Evolutionary conservation across 2,113 vertebrate genomes (phyloP).

Genomic region (Neogobius melanostomus): DNA sequence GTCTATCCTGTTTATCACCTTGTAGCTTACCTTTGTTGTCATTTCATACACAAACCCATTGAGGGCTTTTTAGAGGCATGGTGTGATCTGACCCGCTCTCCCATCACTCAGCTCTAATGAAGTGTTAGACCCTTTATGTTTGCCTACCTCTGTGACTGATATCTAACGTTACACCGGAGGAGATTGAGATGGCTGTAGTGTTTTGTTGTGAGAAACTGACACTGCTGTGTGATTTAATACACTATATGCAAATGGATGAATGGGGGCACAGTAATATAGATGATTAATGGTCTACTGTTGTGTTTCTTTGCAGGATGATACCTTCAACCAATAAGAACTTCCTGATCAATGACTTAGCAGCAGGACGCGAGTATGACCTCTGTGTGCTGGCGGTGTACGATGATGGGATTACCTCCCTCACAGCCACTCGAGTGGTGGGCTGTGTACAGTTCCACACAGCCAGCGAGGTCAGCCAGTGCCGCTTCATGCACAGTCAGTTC

Average conservation of each 20-base stretch:
- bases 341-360: conserved; percentile 88
- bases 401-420: conserved; percentile 84
- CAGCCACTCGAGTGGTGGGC: conserved; percentile 86
- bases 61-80: conserved; percentile 22
- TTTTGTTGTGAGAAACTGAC: conserved; percentile 32
- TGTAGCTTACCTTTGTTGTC: conserved; percentile 39
- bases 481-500: conserved; percentile 88
- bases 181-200: conserved; percentile 10
- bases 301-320: conserved; percentile 84
- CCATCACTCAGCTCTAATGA: conserved; percentile 40
- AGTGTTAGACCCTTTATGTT: conserved; percentile 23
- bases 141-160: conserved; percentile 27
- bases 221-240: conserved; percentile 45
- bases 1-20: conserved; percentile 53
- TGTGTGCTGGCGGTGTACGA: conserved; percentile 92
- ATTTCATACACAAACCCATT: conserved; percentile 28
- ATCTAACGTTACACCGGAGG: conserved; percentile 20
- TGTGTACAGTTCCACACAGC: conserved; percentile 88
- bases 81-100: conserved; percentile 25
- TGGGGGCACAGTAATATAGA: conserved; percentile 30
- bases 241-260: conserved; percentile 42
- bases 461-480: conserved; percentile 81
- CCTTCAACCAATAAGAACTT: conserved; percentile 89
- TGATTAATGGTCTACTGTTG: conserved; percentile 36
- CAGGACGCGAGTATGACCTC: conserved; percentile 88